Conservation (phyloP, 1,140 invertebrate species). For the Trissolcus basalis region DNA sequence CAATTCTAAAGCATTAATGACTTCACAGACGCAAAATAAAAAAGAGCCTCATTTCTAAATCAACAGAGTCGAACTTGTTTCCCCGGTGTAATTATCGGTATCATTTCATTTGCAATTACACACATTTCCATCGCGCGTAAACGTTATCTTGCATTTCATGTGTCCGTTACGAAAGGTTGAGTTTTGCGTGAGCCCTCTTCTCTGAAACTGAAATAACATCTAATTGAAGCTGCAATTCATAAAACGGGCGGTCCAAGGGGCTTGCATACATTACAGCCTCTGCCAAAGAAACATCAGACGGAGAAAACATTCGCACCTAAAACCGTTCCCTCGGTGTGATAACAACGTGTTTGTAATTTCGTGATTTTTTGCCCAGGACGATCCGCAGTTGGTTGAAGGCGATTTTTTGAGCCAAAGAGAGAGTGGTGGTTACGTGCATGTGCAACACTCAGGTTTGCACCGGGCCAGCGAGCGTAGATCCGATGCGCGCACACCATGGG, state of each 20-base stretch:
- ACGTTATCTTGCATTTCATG: too few relatives aligned
- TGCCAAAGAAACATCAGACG: constrained; percentile 14
- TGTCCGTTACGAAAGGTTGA: too few relatives aligned
- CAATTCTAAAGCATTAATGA: too few relatives aligned
- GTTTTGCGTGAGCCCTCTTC: neutral
- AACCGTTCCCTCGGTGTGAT: constrained; percentile 12
- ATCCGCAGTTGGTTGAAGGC: constrained; percentile 38
- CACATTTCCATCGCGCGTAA: too few relatives aligned
- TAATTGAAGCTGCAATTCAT: constrained; percentile 6
- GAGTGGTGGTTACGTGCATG: constrained; percentile 41
- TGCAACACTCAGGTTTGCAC: constrained; percentile 12
- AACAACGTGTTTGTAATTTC: constrained; percentile 39
- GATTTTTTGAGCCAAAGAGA: constrained; percentile 27
- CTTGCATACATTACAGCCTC: constrained; percentile 19
- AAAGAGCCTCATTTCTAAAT: too few relatives aligned
- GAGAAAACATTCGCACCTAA: constrained; percentile 29
- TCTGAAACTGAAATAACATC: constrained; percentile 11
- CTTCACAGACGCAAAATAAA: too few relatives aligned
- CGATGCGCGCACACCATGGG: constrained; percentile 37
- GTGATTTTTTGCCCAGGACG: constrained; percentile 24
- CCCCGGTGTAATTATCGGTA: too few relatives aligned
- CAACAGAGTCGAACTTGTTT: too few relatives aligned
- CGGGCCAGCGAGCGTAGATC: constrained; percentile 14
- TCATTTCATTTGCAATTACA: too few relatives aligned
- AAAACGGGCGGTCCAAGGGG: neutral